These are phyloP conservation scores for Acanthococcus lagerstroemiae DNA, from an alignment of 2,888 invertebrate species.

Conservation along the genomic window DNA sequence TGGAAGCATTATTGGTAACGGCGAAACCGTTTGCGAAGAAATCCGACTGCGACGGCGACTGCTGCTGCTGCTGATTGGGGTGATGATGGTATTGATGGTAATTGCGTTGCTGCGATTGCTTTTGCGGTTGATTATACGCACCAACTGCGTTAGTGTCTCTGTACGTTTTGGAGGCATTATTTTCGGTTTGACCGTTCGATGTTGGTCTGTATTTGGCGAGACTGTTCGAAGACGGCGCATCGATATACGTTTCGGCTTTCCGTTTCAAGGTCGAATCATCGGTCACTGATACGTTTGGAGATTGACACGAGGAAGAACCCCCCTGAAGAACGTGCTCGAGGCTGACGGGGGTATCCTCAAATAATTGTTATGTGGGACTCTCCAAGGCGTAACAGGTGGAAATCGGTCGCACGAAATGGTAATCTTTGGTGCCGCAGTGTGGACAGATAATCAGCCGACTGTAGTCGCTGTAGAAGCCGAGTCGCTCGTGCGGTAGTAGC, in stretches of 20 bases:
- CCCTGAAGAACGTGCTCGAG: conserved; percentile 21
- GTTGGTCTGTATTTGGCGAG: not conserved
- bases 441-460: conserved; percentile 85
- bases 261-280: conserved; percentile 21
- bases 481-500: conserved; percentile 71
- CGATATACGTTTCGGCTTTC: not conserved
- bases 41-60: not conserved
- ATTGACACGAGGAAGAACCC: conserved; percentile 22
- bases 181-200: not conserved
- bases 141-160: too few species aligned
- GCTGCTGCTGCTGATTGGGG: not conserved
- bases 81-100: not conserved
- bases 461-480: conserved; percentile 91
- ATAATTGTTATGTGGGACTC: conserved; percentile 71
- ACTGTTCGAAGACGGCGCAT: too few species aligned
- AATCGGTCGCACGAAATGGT: conserved; percentile 89
- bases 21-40: not conserved
- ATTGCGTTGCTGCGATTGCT: not conserved
- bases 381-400: conserved; percentile 72
- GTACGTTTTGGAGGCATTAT: not conserved
- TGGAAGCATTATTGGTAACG: not conserved
- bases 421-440: conserved; percentile 79
- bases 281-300: conserved; percentile 12
- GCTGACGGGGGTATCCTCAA: conserved; percentile 20
- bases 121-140: too few species aligned